These are phyloP conservation scores for Luperina testacea DNA, from an alignment of 2,888 invertebrate genomes.

Conservation along the genomic window DNA sequence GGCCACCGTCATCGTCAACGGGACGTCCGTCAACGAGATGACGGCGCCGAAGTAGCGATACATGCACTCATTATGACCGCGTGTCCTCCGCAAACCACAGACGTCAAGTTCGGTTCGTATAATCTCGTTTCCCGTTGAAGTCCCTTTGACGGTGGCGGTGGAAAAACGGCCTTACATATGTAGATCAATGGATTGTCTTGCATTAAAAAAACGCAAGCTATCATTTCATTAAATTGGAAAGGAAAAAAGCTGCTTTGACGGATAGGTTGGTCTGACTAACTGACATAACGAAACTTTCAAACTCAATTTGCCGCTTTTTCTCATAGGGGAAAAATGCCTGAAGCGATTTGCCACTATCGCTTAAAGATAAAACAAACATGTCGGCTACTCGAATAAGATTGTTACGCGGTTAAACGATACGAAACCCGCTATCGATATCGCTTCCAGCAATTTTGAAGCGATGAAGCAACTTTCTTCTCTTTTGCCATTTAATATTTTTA, in stretches of 20 bases:
- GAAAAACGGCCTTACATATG: not conserved
- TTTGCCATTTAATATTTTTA: not conserved
- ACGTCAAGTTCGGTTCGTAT: too few species aligned
- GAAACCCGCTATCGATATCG: conserved; percentile 30
- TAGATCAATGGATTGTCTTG: not conserved
- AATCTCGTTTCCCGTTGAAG: not conserved
- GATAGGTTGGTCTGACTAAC: not conserved
- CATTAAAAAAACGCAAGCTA: not conserved
- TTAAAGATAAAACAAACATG: conserved; percentile 52
- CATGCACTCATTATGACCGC: too few species aligned
- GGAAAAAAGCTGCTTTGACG: not conserved
- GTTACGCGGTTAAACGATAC: conserved; percentile 33
- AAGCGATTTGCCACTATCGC: conserved; percentile 30
- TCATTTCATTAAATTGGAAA: not conserved
- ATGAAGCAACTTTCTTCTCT: conserved; percentile 20
- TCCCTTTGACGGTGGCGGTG: not conserved
- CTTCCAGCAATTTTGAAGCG: conserved; percentile 23
- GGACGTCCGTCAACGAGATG: too few species aligned
- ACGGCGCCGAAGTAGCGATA: too few species aligned
- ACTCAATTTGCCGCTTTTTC: conserved; percentile 28
- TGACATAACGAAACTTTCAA: not conserved
- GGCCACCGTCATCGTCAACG: too few species aligned
- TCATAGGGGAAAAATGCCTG: conserved; percentile 26
- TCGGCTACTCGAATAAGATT: conserved; percentile 25
- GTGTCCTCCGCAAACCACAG: too few species aligned